phyloP scores from a whole-genome alignment of 2,113 vertebrate species.

The Osmerus mordax region DNA sequence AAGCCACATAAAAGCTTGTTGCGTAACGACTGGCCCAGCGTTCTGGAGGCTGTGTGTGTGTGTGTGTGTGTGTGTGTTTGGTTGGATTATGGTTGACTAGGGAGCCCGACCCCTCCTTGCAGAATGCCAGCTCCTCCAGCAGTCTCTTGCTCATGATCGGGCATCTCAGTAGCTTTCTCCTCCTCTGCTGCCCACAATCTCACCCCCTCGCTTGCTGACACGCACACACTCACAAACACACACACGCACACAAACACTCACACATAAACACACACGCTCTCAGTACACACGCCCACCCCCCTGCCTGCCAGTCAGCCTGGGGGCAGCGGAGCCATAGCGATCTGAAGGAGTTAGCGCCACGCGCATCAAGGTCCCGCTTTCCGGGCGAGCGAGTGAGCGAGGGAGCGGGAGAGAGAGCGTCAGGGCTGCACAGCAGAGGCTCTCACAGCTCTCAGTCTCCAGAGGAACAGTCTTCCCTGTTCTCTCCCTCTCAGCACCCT shows the following conservation, averaged over 20 bases:
- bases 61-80: conserved; percentile 11
- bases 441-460: conserved; percentile 45
- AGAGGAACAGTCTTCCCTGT: conserved; percentile 18
- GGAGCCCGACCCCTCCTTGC: conserved; percentile 12
- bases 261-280: conserved; percentile 16
- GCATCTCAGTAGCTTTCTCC: background rate
- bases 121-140: background rate
- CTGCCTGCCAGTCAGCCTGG: conserved; percentile 58
- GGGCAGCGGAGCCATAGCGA: conserved; percentile 60
- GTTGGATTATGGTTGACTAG: conserved; percentile 40
- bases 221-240: conserved; percentile 11
- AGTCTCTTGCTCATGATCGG: conserved; percentile 25
- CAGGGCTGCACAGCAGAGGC: conserved; percentile 7
- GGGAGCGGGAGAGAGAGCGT: conserved; percentile 21
- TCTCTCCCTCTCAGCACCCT: conserved; percentile 32
- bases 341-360: conserved; percentile 67
- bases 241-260: conserved; percentile 10
- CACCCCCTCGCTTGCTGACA: background rate
- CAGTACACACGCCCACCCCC: conserved; percentile 5
- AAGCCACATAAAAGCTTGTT: conserved; percentile 47
- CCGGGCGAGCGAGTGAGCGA: background rate
- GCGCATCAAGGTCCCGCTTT: conserved; percentile 63
- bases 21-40: conserved; percentile 1
- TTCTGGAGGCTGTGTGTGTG: background rate
- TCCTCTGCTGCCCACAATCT: conserved; percentile 20